Conservation (phyloP, 2,888 invertebrate genomes). For the Masnerella sp. region DNA sequence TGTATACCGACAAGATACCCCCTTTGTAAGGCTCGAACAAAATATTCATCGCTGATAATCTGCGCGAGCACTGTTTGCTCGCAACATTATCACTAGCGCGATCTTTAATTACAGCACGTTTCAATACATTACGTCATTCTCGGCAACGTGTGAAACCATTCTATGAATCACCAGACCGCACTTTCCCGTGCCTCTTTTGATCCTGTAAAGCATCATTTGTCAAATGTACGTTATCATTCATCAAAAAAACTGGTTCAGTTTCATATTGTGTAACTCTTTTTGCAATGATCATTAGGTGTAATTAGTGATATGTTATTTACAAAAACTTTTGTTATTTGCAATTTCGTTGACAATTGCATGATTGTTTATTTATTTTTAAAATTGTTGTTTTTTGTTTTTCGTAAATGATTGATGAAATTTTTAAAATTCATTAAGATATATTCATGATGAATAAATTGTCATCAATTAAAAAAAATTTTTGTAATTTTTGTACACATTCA, state of each 20-base stretch:
- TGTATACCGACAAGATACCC: constrained; percentile 52
- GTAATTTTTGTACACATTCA: no score
- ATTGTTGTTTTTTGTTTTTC: no score
- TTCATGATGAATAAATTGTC: no score
- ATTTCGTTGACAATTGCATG: no score
- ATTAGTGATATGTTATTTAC: no score
- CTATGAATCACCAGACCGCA: constrained; percentile 49
- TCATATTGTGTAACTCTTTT: no score
- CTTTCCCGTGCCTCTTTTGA: constrained; percentile 50
- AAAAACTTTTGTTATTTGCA: no score
- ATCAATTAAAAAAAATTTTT: no score
- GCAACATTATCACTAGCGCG: constrained; percentile 58
- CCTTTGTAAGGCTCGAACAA: constrained; percentile 41
- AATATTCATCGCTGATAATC: constrained; percentile 56
- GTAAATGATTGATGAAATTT: no score
- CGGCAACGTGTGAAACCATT: constrained; percentile 57
- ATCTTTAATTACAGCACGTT: constrained; percentile 60
- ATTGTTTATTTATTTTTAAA: no score
- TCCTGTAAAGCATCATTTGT: constrained; percentile 35
- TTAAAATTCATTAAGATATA: no score
- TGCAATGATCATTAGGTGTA: no score
- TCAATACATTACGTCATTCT: constrained; percentile 58
- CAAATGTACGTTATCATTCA: constrained; percentile 17
- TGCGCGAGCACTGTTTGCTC: constrained; percentile 47
- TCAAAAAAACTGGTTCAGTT: constrained; percentile 6